Conservation (phyloP, 2,797 vertebrate species). For the Amniataba percoides region DNA sequence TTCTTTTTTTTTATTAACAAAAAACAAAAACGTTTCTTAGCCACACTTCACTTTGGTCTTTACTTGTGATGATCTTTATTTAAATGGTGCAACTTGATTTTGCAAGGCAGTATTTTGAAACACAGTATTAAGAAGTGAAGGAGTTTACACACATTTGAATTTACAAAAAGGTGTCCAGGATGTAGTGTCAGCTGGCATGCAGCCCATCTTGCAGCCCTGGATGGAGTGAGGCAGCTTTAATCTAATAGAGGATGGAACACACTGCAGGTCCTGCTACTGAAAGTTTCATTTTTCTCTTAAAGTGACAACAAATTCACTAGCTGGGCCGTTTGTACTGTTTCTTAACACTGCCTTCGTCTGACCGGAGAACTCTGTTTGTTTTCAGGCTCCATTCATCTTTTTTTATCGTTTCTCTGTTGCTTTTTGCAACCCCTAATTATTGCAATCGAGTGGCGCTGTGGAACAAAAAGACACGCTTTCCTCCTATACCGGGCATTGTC, state of each 20-base stretch:
- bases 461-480: conserved; percentile 51
- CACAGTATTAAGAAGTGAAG: not conserved
- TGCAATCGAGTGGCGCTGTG: conserved; percentile 25
- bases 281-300: not conserved
- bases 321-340: not conserved
- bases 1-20: no score
- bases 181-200: not conserved
- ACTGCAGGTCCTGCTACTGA: not conserved
- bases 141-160: not conserved
- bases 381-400: conserved; percentile 29
- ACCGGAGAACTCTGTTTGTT: not conserved
- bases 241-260: not conserved
- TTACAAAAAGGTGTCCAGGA: not conserved
- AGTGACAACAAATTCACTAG: not conserved
- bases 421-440: conserved; percentile 54
- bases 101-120: not conserved
- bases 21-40: not conserved
- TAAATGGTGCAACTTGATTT: not conserved
- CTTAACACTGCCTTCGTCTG: not conserved
- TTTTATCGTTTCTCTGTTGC: conserved; percentile 18
- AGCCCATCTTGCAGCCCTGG: no score
- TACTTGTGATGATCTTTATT: not conserved
- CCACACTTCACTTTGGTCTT: not conserved
- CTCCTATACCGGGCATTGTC: conserved; percentile 42
- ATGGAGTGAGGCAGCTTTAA: not conserved